These are phyloP conservation scores for Leucania comma DNA, from an alignment of 2,888 invertebrate genomes.

Conservation along the genomic window DNA sequence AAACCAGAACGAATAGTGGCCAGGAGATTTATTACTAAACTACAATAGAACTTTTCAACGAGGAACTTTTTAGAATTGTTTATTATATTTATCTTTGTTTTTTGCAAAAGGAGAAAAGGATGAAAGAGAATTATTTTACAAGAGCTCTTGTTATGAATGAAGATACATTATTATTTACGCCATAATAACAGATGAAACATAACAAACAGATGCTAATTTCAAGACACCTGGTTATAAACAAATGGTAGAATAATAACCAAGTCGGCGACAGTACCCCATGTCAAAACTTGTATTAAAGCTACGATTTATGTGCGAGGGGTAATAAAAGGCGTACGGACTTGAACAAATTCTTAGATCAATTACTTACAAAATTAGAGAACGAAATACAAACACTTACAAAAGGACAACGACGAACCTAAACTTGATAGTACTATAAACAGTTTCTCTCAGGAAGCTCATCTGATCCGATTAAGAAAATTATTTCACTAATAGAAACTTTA, in stretches of 20 bases:
- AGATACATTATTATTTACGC: conserved; percentile 10
- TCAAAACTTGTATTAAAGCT: conserved; percentile 37
- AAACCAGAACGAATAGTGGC: conserved; percentile 21
- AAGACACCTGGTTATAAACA: conserved; percentile 21
- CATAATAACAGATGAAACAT: conserved; percentile 9
- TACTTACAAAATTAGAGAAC: conserved; percentile 4
- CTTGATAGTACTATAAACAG: not conserved
- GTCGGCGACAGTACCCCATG: conserved; percentile 10
- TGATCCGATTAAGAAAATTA: not conserved
- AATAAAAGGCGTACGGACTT: not conserved
- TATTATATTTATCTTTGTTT: conserved; percentile 37
- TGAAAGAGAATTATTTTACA: not conserved
- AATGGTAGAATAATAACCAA: conserved; percentile 11
- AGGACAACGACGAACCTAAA: conserved; percentile 7
- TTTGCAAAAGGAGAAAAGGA: not conserved
- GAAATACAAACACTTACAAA: not conserved
- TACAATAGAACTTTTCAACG: conserved; percentile 21
- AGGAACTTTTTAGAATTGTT: conserved; percentile 29
- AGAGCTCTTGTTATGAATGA: not conserved
- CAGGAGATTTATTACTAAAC: conserved; percentile 40
- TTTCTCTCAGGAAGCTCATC: not conserved
- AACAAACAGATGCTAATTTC: conserved; percentile 1
- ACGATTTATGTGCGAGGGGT: conserved; percentile 32
- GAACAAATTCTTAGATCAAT: not conserved
- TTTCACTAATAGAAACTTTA: not conserved